A percentile compares a stretch with the other conserved stretches of the same genome.
Conservation (phyloP, 2,113 vertebrate species). For the Anhinga anhinga region DNA sequence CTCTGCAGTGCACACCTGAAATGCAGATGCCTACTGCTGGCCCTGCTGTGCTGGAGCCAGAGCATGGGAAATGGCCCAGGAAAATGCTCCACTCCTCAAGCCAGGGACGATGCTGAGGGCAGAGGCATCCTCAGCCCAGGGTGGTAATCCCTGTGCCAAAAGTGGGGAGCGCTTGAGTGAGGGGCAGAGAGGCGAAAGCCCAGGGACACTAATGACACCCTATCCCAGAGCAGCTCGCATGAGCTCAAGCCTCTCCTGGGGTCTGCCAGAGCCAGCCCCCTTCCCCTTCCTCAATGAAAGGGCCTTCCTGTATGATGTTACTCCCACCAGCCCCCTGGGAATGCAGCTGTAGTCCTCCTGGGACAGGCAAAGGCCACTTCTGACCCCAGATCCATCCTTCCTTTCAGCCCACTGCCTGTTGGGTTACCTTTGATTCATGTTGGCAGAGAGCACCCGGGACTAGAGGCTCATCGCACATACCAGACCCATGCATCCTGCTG, state of each 20-base stretch:
- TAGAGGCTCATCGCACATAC: background rate
- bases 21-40: background rate
- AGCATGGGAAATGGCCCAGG: background rate
- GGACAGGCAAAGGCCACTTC: background rate
- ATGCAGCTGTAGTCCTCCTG: background rate
- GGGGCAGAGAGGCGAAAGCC: background rate
- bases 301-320: background rate
- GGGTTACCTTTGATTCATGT: background rate
- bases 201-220: accelerated
- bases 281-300: background rate
- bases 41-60: background rate
- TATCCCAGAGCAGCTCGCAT: background rate
- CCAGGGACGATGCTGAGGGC: background rate
- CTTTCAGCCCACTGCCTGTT: background rate
- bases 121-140: background rate
- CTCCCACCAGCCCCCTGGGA: background rate
- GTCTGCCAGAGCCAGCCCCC: background rate
- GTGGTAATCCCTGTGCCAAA: background rate
- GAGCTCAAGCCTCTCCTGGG: background rate
- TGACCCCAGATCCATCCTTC: background rate
- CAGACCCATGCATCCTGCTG: accelerated
- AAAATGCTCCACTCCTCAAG: background rate
- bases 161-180: background rate
- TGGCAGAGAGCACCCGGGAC: accelerated
- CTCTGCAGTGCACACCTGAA: background rate